Percentiles rank a stretch among this genome's conserved stretches.
Evolutionary conservation across 2,113 vertebrate genomes (phyloP).

Genomic region (Heteronetta atricapilla): DNA sequence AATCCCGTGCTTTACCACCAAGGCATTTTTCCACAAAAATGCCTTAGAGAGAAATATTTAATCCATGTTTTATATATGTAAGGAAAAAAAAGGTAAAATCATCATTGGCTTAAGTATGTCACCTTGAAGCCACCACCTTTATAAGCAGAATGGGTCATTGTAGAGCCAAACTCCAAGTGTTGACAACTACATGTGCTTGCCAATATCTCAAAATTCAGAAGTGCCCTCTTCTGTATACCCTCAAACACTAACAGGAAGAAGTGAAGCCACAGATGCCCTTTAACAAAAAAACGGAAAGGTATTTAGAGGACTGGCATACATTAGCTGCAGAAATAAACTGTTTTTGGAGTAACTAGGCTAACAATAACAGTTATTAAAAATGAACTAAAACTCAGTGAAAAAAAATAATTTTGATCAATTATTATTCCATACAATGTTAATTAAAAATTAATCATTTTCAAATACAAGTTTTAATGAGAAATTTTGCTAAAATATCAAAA

Average conservation of each 20-base stretch:
- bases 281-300: neutral
- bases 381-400: neutral
- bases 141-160: neutral
- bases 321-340: neutral
- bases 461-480: neutral
- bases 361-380: neutral
- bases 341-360: neutral
- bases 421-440: neutral
- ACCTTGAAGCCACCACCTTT: neutral
- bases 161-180: neutral
- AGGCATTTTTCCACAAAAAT: neutral
- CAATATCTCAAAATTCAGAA: neutral
- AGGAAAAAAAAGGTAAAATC: neutral
- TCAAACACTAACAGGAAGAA: neutral
- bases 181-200: neutral
- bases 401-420: neutral
- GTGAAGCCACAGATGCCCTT: neutral
- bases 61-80: neutral
- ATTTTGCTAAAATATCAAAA: neutral
- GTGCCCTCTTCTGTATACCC: neutral
- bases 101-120: neutral
- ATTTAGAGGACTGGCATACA: neutral
- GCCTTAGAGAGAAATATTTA: neutral
- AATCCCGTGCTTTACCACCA: neutral
- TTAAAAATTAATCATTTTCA: neutral